A percentile compares a stretch with the other conserved stretches of the same genome.
Evolutionary conservation across 53 echinoderm and acorn worm genomes (phyloP).

Genomic region (Arbacia lixula): DNA sequence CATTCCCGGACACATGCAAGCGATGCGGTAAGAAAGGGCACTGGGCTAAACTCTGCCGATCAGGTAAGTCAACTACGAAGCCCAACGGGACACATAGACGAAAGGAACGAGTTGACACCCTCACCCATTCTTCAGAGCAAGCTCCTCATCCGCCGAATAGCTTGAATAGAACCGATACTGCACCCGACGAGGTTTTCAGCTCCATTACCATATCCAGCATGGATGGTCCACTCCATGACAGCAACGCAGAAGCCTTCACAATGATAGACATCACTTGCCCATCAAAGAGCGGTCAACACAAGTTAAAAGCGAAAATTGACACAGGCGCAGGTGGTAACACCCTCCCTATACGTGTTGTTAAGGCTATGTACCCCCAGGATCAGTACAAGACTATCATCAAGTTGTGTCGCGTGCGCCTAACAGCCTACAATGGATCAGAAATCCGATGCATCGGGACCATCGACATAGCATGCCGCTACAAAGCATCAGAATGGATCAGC

Average conservation of each 20-base stretch:
- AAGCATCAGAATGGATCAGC: conserved; percentile 39
- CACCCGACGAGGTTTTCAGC: no score
- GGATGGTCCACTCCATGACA: not conserved
- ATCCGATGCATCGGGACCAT: conserved; percentile 64
- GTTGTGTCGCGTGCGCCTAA: conserved; percentile 16
- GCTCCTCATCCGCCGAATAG: no score
- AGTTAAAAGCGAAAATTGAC: conserved; percentile 61
- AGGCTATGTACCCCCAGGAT: conserved; percentile 58
- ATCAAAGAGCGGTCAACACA: conserved; percentile 15
- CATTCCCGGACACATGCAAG: not conserved
- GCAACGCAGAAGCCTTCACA: conserved; percentile 44
- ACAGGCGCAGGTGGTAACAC: conserved; percentile 64
- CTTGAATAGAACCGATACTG: no score
- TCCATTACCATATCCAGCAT: conserved; percentile 39
- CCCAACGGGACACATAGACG: not conserved
- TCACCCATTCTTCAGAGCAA: no score
- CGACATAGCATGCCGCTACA: conserved; percentile 49
- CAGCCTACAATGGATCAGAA: conserved; percentile 65
- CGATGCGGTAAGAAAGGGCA: not conserved
- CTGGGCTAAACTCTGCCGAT: not conserved
- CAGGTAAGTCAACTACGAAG: not conserved
- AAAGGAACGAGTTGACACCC: no score
- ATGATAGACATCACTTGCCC: conserved; percentile 46
- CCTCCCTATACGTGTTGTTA: conserved; percentile 57
- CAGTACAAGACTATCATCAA: not conserved